Evolutionary conservation across 2,797 vertebrate genomes (phyloP), one percentile per base, ranked within the genome.

Genomic region (Monodelphis domestica): DNA sequence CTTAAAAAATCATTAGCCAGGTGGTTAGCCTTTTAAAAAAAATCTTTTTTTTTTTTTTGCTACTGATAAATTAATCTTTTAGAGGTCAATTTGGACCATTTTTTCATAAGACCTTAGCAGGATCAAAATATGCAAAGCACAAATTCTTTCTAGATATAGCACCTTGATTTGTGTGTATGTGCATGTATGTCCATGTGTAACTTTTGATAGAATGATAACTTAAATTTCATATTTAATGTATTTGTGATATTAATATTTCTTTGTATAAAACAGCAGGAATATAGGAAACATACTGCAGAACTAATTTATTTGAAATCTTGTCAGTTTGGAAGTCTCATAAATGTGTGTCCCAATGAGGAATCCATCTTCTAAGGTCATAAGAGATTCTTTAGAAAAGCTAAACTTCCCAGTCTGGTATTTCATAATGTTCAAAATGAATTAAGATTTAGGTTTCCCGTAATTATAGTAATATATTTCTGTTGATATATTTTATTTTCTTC

Each of bases 1-100:
- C 89, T 96, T 97, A 21, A 94, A 96, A 84, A 94, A 94, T 96
- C 14, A 91, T 28, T 93, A 50, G 52, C 52, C 88, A 90, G 26
- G 30, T 92, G n/a, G 78, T 95, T 84, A 94, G 33, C 52, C 55
- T 96, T 94, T 70, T 29, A 53, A 63, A 55, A 78, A 78, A 45
- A 45, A 38, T 30, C 10, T 12, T 91, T 53, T 92, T 52, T 70
- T 92, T 92, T 92, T 26, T 91, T 92, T 89, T 92, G 87, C 78
- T 94, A 90, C 89, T 88, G 17, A 78, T 29, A 88, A 90, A 92
- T 93, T 91, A 63, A 90, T 93, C 55, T 92, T 84, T 33, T 2
- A 15, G 87, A 33, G n/a, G 33, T 92, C 30, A 89, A 59, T 3
- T 15, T 54, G 24, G 63, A 93, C 91, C 87, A 38, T 93, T 90